Base-by-base conservation (phyloP, 2,888 invertebrate genomes). In the Cephus spinipes region DNA sequence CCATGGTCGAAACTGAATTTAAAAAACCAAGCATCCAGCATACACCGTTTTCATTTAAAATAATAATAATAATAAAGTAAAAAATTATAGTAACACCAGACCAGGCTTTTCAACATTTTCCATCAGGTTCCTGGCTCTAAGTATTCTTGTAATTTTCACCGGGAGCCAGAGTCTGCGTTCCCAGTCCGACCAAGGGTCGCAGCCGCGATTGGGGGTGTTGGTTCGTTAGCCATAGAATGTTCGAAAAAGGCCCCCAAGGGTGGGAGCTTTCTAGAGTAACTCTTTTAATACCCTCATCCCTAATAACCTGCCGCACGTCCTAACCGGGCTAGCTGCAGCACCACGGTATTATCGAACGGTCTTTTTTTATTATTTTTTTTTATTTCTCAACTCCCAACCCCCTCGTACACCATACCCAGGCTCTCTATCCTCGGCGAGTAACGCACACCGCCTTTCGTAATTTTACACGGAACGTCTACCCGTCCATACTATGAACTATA, bases 241-340 rank as follows among this genome's bases (percentile, higher is more conserved):
- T 55, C 23, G 23, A 55, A 55, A 55, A 55, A 55, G 23, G 73
- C 73, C 73, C 68, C 71, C 36, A 81, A 81, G 80, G 81, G 79
- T 76, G 81, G 40, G 74, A 83, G 79, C 82, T 83, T 85, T 86
- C 82, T 80, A 83, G 82, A 81, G 81, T 79, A 73, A 79, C 76
- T 73, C 73, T 77, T 77, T 73, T 77, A 77, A 77, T 77, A 69
- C 74, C 68, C 77, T 77, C 55, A 34, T 32, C 77, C 73, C 68
- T 77, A 74, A 77, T 77, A 77, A 77, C 77, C 77, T 68, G 74
- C 68, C 33, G 68, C 69, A 68, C 77, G 74, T 36, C n/a, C 32
- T 71, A 3, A 31, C 6, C 32, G 34, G 30, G 55, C 75, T 71
- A 12, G 31, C 71, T 71, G 30, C 32, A 71, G 12, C 77, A 77